Evolutionary conservation across 2,797 vertebrate species (phyloP), one percentile per base, ranked within the genome.

Genomic region (Hoplostethus atlanticus): DNA sequence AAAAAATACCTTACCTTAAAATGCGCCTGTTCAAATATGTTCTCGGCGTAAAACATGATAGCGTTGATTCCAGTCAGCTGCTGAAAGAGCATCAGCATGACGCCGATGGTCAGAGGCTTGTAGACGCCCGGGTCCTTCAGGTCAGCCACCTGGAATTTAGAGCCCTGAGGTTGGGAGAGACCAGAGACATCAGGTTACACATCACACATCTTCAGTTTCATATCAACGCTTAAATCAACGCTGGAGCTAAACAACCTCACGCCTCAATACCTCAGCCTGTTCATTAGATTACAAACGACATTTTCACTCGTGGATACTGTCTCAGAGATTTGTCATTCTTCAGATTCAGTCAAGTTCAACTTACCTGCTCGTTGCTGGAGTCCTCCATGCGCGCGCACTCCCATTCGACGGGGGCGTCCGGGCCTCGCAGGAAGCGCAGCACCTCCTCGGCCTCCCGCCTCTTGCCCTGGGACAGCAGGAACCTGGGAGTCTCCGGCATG

Each of bases 21-120:
- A 75, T 96, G 89, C 10, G 97, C 97, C 53, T 96, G 91, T 73
- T 97, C 91, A 54, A 98, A 99, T 64, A 99, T 97, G 51, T 87
- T 95, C 84, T 98, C 91, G 0, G 96, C 96, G 5, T 98, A 99
- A 88, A 99, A 98, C 97, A 98, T 98, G 84, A 99, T 90, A 11
- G 96, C 97, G 0, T 99, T 99, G 91, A 99, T 95, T 9, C 97
- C 97, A 0, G 96, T 96, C 54, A 96, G 91, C 91, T 99, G 97
- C 92, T 99, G 97, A 62, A 98, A 95, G 25, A 95, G 53, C 97
- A 99, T 99, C 71, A 99, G 90, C 52, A 94, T 82, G 40, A 97
- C 0, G 5, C 96, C 96, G 1, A 96, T 94, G 53, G 87, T 0
- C 58, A 99, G 92, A 1, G 97, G 97, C 89, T 96, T 99, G 89